Evolutionary conservation across 2,797 vertebrate species (phyloP), one percentile per base, ranked within the genome.

Genomic region (Silurus aristotelis): DNA sequence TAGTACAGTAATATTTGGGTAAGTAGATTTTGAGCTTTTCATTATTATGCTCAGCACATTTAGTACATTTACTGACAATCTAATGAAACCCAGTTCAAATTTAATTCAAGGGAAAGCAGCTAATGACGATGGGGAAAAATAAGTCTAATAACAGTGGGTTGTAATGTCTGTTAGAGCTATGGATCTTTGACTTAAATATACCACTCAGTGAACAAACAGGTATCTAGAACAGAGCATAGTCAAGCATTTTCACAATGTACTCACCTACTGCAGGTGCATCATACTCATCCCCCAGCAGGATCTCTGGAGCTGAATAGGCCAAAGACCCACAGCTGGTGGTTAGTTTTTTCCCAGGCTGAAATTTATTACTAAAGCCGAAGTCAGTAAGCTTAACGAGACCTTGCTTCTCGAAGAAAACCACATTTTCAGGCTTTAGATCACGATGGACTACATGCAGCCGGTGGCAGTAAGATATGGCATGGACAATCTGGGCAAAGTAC

Each of bases 301-400:
- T 99, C 93, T 99, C 98, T 3, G 98, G 98, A 77, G 98, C 98
- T 9, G 98, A 99, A 92, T 99, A 99, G 0, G 98, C 98, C 90
- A 99, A 94, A 85, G 98, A 99, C 68, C 98, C 98, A 87, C 98
- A 99, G 89, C 98, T 99, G 83, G 98, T 99, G 1, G 98, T 99
- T 88, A 99, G 95, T 91, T 99, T 99, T 92, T 99, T 99, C 75
- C 98, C 98, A 3, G 98, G 98, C 86, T 99, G 98, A 89, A 99
- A 99, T 91, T 99, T 99, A 95, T 99, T 99, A 92, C 98, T 99
- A 95, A 99, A 99, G 90, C 98, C 98, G 93, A 99, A 99, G 94
- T 99, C 98, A 6, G 98, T 99, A 92, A 99, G 94, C 93, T 99
- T 99, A 85, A 99, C 98, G 70, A 99, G 95, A 87, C 98, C 98